Conservation (phyloP, 1,140 invertebrate species). For the Nephila pilipes region DNA sequence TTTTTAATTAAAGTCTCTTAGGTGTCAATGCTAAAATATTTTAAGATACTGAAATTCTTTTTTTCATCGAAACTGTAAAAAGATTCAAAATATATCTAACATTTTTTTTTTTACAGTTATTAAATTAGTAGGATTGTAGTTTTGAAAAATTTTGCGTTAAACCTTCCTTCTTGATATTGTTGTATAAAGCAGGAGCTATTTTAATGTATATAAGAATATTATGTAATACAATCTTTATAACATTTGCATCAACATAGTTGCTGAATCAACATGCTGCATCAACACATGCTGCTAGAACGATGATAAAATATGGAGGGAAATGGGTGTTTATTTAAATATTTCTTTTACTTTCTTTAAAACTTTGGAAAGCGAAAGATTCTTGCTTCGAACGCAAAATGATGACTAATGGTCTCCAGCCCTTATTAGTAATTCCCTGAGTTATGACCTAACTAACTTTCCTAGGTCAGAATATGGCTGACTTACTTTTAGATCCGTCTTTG, state of each 20-base stretch:
- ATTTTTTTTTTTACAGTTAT: no score
- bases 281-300: background rate
- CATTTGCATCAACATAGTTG: background rate
- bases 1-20: no score
- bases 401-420: background rate
- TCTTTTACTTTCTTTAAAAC: background rate
- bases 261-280: no score
- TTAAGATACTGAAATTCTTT: no score
- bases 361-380: background rate
- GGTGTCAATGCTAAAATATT: no score
- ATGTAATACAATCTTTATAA: background rate
- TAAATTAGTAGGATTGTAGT: no score
- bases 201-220: no score
- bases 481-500: background rate
- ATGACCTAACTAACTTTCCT: background rate
- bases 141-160: no score
- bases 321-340: background rate
- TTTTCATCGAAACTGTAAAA: no score
- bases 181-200: no score
- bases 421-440: conserved; percentile 41
- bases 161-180: no score
- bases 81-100: no score
- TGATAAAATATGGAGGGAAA: background rate
- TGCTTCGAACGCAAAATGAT: conserved; percentile 3
- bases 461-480: background rate